Base-by-base conservation (phyloP, 1,140 invertebrate genomes). In the Heliothis virescens region DNA sequence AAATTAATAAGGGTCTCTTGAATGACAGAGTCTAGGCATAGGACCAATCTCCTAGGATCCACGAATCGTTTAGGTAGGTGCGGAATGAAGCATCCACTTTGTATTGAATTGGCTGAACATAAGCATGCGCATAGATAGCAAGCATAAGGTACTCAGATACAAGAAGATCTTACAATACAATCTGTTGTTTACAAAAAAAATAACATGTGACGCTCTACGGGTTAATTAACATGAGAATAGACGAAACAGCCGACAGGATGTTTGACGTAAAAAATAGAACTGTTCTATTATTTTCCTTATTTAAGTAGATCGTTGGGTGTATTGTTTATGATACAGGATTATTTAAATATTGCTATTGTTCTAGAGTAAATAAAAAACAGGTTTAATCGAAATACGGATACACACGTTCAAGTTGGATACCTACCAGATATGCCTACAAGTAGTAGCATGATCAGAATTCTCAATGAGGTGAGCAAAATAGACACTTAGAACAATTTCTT, bases 261-360 rank as follows among this genome's bases (percentile, higher is more conserved):
- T 79, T 78, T 65, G 52, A 59, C n/a, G 48, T 78, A 63, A 69
- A 79, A 82, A 82, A 80, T 69, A 80, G 79, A 79, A 79, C 26
- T n/a, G 18, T 52, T 53, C 7, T 50, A 76, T 65, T 34, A 52
- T 65, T 41, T 41, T 5, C 34, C 0, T 48, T 16, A n/a, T 9
- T 18, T 18, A 60, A 16, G n/a, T 76, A 65, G 47, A 65, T 65
- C 47, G 65, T 41, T 10, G 60, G 52, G 34, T 62, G 18, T 34
- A 57, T 72, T 72, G 53, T 57, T 72, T 57, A 57, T 53, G 52
- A 52, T 21, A 47, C 18, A 59, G 26, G 10, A 3, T 13, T 11
- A 12, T 21, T 60, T 4, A 29, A 29, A 12, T 47, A 47, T 34
- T 5, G 12, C 15, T n/a, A 67, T 67, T 48, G 29, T 57, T 57